Conservation (phyloP, 2,888 invertebrate genomes). For the Ypsolopha scabrella region DNA sequence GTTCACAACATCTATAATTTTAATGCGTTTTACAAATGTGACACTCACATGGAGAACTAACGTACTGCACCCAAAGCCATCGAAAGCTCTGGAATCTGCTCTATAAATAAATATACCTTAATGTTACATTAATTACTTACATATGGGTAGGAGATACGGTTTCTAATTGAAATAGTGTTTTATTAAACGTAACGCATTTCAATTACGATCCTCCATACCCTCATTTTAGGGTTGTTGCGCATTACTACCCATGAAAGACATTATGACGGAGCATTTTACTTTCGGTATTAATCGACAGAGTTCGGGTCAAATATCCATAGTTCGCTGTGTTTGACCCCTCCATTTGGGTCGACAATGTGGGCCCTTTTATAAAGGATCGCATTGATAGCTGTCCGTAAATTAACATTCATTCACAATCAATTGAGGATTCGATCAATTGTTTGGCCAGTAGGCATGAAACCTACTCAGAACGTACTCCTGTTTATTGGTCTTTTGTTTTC, state of each 20-base stretch:
- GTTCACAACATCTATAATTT: no score
- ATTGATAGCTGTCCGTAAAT: constrained; percentile 23
- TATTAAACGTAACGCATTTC: neutral
- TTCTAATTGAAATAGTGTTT: neutral
- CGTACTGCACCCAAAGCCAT: no score
- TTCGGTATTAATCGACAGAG: neutral
- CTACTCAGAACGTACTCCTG: no score
- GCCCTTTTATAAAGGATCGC: constrained; percentile 20
- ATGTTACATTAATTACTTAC: no score
- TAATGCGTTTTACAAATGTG: no score
- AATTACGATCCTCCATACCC: constrained; percentile 4
- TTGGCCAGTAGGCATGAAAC: neutral
- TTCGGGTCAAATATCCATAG: constrained; percentile 26
- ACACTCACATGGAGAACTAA: no score
- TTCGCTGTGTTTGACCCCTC: constrained; percentile 24
- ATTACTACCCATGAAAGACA: neutral
- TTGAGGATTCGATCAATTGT: constrained; percentile 1
- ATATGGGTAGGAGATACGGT: neutral
- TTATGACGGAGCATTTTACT: neutral
- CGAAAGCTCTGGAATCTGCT: no score
- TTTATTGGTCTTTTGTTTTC: neutral
- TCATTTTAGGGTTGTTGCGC: neutral
- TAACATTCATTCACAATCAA: constrained; percentile 21
- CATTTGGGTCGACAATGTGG: constrained; percentile 22
- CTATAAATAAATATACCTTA: no score